A percentile compares a stretch with the other conserved stretches of the same genome.
phyloP scores from a whole-genome alignment of 1,140 invertebrate species.

The Telenomus remus region DNA sequence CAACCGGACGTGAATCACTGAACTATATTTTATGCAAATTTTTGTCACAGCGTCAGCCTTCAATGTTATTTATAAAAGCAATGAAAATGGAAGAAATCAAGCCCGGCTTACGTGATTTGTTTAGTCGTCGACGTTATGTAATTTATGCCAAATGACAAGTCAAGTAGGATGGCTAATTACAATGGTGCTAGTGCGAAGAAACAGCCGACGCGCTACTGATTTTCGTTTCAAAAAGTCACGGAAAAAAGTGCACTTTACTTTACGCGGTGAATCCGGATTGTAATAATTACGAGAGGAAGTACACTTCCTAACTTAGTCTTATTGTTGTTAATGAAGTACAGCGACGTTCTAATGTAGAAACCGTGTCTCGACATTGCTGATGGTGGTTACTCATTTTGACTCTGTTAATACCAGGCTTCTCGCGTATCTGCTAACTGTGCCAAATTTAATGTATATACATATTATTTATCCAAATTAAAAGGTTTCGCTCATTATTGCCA shows the following conservation, averaged over 20 bases:
- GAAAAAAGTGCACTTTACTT: constrained; percentile 27
- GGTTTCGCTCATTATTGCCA: background rate
- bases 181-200: constrained; percentile 16
- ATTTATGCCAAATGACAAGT: constrained; percentile 36
- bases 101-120: constrained; percentile 11
- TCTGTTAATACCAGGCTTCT: constrained; percentile 52
- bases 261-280: constrained; percentile 41
- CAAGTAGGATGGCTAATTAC: constrained; percentile 29
- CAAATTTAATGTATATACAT: constrained; percentile 24
- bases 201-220: constrained; percentile 23
- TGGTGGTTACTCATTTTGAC: constrained; percentile 55
- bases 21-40: constrained; percentile 41
- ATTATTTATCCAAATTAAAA: constrained; percentile 6
- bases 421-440: constrained; percentile 24
- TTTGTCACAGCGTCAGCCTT: constrained; percentile 11
- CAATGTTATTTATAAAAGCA: constrained; percentile 35
- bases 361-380: constrained; percentile 53
- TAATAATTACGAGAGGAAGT: constrained; percentile 57
- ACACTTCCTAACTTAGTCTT: constrained; percentile 59
- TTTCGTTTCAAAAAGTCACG: constrained; percentile 20
- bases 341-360: constrained; percentile 60
- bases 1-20: constrained; percentile 30
- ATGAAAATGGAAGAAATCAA: constrained; percentile 19
- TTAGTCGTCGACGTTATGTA: constrained; percentile 21
- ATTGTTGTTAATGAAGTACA: constrained; percentile 59